Evolutionary conservation across 2,113 vertebrate species (phyloP).

Genomic region (Himantopus leucocephalus): DNA sequence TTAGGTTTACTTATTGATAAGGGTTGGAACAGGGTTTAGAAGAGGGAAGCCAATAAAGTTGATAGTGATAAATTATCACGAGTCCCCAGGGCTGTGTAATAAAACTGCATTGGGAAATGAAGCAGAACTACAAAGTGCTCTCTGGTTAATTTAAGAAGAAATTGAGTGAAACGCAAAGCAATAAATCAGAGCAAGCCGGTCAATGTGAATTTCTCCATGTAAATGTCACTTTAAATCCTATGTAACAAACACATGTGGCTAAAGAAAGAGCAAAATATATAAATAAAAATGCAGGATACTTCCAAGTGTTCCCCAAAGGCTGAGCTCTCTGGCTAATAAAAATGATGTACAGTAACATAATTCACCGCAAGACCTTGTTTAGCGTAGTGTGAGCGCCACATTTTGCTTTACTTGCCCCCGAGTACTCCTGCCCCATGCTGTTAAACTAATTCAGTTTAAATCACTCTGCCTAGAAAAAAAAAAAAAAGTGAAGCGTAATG

Average conservation of each 20-base stretch:
- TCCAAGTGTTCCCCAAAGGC: neutral
- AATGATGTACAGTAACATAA: constrained; percentile 10
- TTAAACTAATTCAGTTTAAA: constrained; percentile 48
- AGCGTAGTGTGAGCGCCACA: neutral
- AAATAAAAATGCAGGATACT: neutral
- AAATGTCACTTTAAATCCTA: constrained; percentile 37
- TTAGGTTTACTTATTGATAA: constrained; percentile 66
- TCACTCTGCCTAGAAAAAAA: constrained; percentile 3
- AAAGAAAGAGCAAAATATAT: neutral
- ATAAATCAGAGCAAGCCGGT: constrained; percentile 57
- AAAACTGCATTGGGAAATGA: constrained; percentile 67
- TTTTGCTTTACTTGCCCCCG: constrained; percentile 22
- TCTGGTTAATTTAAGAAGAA: constrained; percentile 69
- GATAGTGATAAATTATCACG: constrained; percentile 67
- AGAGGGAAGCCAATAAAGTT: constrained; percentile 59
- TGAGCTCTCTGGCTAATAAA: constrained; percentile 39
- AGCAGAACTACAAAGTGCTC: constrained; percentile 71
- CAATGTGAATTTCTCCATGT: neutral
- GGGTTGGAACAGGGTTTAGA: neutral
- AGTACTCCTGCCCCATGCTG: constrained; percentile 52
- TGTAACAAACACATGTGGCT: neutral
- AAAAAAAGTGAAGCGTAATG: neutral
- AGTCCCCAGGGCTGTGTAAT: constrained; percentile 69
- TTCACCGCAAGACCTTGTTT: constrained; percentile 1
- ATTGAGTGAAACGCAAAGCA: constrained; percentile 54